Base-by-base conservation (phyloP, 2,888 invertebrate species). In the Hirtodrosophila alboralis region DNA sequence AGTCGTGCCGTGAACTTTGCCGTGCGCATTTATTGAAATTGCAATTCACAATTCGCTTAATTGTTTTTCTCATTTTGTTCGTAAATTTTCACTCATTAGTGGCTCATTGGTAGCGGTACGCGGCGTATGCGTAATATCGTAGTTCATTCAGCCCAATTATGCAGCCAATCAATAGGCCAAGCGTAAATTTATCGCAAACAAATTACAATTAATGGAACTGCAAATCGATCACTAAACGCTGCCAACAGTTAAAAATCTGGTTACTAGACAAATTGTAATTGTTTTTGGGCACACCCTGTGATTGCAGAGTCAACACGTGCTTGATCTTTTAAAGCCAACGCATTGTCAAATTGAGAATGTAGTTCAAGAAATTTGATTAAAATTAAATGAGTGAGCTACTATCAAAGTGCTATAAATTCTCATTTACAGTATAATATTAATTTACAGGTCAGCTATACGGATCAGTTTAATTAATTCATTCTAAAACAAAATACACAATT, bases 21-120 rank as follows among this genome's bases (percentile, higher is more conserved):
- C 57, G 84, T 52, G 75, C 78, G 57, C 83, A 66, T 66, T 84
- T 84, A 79, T 79, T 80, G 65, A 83, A 80, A 78, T 81, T 72
- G 61, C 83, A 78, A 74, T 81, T 77, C 61, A 80, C 77, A 84
- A 77, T 84, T 78, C 65, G 59, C 72, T 72, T 85, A 83, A 85
- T 80, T 80, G 60, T 79, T 79, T 81, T 38, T 61, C 67, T 57
- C 69, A 71, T 65, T 67, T 76, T 71, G 65, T 62, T 49, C 58
- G 77, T 49, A 48, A 69, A 78, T 80, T 84, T 80, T 75, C 79
- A 62, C 79, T 72, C 66, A 85, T 80, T 84, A 78, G 77, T 67
- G 66, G 45, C 64, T 62, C 43, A 63, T 62, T 74, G 58, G 31
- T 34, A 27, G 60, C 58, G 44, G 40, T 37, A 56, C 26, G 45